These are phyloP conservation scores for Auanema sp. DNA, from an alignment of 2,888 invertebrate species.

Conservation along the genomic window DNA sequence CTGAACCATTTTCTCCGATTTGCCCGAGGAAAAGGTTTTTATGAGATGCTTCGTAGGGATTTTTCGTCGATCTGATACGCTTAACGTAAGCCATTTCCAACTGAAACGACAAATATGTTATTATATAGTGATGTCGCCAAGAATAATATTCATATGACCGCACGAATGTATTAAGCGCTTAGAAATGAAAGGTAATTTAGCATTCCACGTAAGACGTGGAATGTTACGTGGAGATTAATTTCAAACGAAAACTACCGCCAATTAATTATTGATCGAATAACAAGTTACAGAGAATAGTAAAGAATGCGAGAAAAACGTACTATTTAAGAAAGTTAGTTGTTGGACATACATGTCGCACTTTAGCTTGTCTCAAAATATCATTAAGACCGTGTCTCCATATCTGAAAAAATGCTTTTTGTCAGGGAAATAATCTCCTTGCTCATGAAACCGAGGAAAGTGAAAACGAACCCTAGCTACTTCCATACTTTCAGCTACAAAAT, in stretches of 20 bases:
- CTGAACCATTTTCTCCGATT: conserved; percentile 96
- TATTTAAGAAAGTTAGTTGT: conserved; percentile 95
- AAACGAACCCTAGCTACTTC: conserved; percentile 84
- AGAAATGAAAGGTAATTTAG: conserved; percentile 1
- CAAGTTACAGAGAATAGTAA: conserved; percentile 6
- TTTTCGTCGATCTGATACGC: conserved; percentile 88
- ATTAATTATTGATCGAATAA: not conserved
- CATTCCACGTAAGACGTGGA: not conserved
- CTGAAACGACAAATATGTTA: conserved; percentile 71
- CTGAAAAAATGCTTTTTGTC: conserved; percentile 70
- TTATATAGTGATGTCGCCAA: not conserved
- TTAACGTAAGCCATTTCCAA: conserved; percentile 96
- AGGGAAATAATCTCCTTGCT: no score
- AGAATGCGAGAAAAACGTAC: conserved; percentile 74
- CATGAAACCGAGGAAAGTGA: not conserved
- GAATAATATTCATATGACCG: no score
- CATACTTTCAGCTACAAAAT: conserved; percentile 89
- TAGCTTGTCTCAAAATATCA: conserved; percentile 89
- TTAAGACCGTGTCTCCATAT: conserved; percentile 89
- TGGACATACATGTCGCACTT: conserved; percentile 84
- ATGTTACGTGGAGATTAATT: not conserved
- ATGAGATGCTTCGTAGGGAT: conserved; percentile 85
- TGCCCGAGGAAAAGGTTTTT: conserved; percentile 97
- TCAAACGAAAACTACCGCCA: not conserved
- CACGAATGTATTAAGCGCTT: not conserved